Evolutionary conservation across 30 jellyfish, hydroid and myxozoan genomes (phyloP), one percentile per base, ranked within the genome.

Genomic region (Kudoa iwatai): DNA sequence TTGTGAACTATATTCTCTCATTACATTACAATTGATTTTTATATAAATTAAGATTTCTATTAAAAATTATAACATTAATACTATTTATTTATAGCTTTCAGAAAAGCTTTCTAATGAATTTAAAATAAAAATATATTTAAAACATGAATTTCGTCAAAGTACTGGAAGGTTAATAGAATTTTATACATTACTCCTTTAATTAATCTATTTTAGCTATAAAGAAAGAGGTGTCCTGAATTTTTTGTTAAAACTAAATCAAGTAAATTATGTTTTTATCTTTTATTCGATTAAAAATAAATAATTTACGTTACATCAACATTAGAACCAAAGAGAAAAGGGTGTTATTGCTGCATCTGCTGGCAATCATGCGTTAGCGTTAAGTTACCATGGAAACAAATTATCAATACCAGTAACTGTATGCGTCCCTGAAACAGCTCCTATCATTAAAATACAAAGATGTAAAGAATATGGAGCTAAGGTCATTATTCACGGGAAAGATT

Each of bases 291-390:
- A 16, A 13, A 30, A 30, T 30, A 9, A 30, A 9, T 30, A n/a
- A n/a, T 7, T 7, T 30, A 30, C 9, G 9, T 30, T 9, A 7
- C 38, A 1, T 2, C 4, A 3, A 19, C 17, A 6, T 50, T 26
- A 77, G 96, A 54, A 52, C 36, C 96, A 77, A 43, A 77, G 63
- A 43, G 25, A 25, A 17, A 59, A 55, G 1, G 96, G 96, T 15
- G 96, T 77, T 1, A 52, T 77, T 17, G 96, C 96, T 3, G 96
- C 96, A 33, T 77, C 96, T 4, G 96, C 96, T 25, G 96, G 96
- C 3, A 77, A 77, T 33, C 96, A 77, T 62, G 96, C 96, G 14
- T 44, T 77, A 39, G 96, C 96, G 3, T 39, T 77, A 52, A 88
- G 88, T 3, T 77, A 77, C 59, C 96, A 77, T 39, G 96, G 96